Conservation (phyloP, 1,140 invertebrate species). For the Pararge aegeria region DNA sequence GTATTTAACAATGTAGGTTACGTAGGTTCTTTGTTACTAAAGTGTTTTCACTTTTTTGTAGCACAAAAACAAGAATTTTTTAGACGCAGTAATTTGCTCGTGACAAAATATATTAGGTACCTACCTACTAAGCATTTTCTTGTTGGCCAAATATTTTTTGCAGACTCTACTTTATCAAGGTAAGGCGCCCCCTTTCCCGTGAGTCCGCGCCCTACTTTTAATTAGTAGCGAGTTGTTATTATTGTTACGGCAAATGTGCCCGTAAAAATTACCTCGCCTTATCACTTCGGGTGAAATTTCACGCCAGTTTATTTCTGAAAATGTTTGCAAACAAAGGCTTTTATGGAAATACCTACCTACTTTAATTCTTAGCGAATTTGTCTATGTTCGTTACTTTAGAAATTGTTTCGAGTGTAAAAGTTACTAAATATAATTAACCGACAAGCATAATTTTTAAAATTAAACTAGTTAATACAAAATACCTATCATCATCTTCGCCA, state of each 20-base stretch:
- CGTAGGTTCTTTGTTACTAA: no score
- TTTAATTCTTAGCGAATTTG: constrained; percentile 22
- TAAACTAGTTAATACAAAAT: no score
- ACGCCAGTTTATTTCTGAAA: constrained; percentile 38
- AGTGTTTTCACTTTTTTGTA: background rate
- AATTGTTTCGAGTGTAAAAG: no score
- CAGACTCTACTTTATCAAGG: constrained; percentile 56
- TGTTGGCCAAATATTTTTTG: constrained; percentile 32
- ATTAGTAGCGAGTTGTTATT: constrained; percentile 76
- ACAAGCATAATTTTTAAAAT: no score
- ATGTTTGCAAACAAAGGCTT: constrained; percentile 29
- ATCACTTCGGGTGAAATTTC: constrained; percentile 52
- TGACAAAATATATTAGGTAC: background rate
- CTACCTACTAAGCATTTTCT: background rate
- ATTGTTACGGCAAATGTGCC: constrained; percentile 69
- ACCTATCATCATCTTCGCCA: no score
- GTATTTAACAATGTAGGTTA: no score
- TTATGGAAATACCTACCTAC: constrained; percentile 22
- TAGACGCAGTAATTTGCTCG: background rate
- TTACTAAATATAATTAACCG: no score
- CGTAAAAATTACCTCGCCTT: constrained; percentile 72
- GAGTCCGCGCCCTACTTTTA: constrained; percentile 64
- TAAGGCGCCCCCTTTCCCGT: constrained; percentile 45
- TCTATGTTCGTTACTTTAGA: constrained; percentile 17
- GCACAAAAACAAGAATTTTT: constrained; percentile 1